Evolutionary conservation across 2,888 invertebrate genomes (phyloP).

Genomic region (Gastracanthus pulcherrimus): DNA sequence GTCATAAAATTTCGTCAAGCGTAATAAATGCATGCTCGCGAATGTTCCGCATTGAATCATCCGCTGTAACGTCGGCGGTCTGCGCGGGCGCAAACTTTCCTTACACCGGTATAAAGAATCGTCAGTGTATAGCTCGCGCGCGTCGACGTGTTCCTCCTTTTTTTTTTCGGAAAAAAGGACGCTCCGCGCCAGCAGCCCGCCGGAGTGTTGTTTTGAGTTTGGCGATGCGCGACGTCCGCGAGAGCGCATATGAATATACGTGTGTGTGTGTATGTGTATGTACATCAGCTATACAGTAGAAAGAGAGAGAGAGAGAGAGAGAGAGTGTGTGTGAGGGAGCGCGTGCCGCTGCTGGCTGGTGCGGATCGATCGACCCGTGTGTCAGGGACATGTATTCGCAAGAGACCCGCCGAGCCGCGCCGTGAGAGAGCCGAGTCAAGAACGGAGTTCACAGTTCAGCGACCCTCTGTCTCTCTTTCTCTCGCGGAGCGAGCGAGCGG

Average conservation of each 20-base stretch:
- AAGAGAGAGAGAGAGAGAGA: too few relatives aligned
- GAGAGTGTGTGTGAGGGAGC: too few relatives aligned
- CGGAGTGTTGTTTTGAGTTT: too few relatives aligned
- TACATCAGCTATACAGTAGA: too few relatives aligned
- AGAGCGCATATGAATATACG: too few relatives aligned
- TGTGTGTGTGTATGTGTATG: background rate
- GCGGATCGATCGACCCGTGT: slow-evolving; percentile 57
- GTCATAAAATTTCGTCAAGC: slow-evolving; percentile 50
- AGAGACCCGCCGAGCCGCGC: slow-evolving; percentile 50
- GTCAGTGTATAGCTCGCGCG: background rate
- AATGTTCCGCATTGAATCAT: slow-evolving; percentile 5
- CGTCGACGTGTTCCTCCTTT: too few relatives aligned
- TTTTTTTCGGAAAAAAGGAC: too few relatives aligned
- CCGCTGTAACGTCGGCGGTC: slow-evolving; percentile 4
- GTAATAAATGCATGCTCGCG: slow-evolving; percentile 12
- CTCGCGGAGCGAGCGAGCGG: background rate
- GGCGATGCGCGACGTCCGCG: too few relatives aligned
- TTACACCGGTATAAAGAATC: background rate
- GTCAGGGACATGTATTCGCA: slow-evolving; percentile 62
- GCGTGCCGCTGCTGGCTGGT: background rate
- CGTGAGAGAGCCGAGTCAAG: slow-evolving; percentile 56
- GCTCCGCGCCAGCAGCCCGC: too few relatives aligned
- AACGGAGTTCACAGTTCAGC: slow-evolving; percentile 63
- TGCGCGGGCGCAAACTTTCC: background rate
- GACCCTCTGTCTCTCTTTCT: slow-evolving; percentile 43